phyloP scores from a whole-genome alignment of 2,797 vertebrate species.

The Mionectes olivaceus region DNA sequence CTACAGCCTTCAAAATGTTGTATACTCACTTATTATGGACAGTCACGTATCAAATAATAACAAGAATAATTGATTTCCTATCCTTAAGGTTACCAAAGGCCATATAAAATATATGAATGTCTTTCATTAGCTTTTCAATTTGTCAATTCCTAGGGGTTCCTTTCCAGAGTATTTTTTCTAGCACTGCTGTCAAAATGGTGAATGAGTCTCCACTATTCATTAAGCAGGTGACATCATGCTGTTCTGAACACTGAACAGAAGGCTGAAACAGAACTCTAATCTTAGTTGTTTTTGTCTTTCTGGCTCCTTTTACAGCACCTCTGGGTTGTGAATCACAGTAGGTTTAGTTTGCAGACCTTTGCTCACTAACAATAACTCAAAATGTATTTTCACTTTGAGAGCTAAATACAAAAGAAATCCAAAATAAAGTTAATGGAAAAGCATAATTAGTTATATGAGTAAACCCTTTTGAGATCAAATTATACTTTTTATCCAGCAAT shows the following conservation, averaged over 20 bases:
- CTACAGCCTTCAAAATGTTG: not conserved
- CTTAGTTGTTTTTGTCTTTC: not conserved
- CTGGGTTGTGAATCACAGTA: not conserved
- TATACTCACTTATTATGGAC: not conserved
- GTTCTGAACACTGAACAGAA: not conserved
- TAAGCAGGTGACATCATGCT: not conserved
- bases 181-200: not conserved
- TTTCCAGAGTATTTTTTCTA: not conserved
- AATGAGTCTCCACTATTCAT: not conserved
- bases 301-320: not conserved
- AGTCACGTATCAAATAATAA: not conserved
- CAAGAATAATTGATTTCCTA: slow-evolving; percentile 3
- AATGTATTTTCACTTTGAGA: not conserved
- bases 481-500: not conserved
- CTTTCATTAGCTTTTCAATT: not conserved
- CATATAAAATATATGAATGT: not conserved
- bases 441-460: not conserved
- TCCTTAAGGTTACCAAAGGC: not conserved
- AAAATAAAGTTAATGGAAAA: not conserved
- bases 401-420: not conserved
- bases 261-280: not conserved
- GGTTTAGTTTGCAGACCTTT: not conserved
- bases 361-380: not conserved
- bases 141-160: not conserved
- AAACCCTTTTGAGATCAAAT: not conserved